Base-by-base conservation (phyloP, 2,113 vertebrate genomes). In the Nematolebias whitei region DNA sequence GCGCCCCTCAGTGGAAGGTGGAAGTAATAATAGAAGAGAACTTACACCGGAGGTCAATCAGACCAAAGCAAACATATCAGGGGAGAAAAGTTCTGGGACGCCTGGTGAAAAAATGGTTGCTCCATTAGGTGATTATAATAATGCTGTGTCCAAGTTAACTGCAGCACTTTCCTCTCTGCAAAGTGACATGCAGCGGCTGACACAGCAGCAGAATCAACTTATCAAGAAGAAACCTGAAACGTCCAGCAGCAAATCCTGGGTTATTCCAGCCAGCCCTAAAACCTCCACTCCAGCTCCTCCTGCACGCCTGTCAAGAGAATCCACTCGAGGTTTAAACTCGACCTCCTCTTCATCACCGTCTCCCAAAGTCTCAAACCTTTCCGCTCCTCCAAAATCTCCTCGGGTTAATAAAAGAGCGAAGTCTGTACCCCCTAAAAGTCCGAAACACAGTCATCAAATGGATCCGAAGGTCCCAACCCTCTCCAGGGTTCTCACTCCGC, bases 121-220 rank as follows among this genome's bases (percentile, higher is more conserved):
- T 8, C 92, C 95, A 1, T 84, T 96, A 35, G 95, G 95, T 0
- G 95, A 96, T 66, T 98, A 98, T 69, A 96, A 97, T 68, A 93
- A 92, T 0, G 96, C 96, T 0, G 96, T 98, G 10, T 94, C 93
- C 32, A 93, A 96, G 83, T 83, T 98, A 66, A 97, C 94, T 8
- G 92, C 95, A 0, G 96, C 96, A 0, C 79, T 98, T 22, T 93
- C 84, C 74, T 95, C 94, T 0, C 80, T 98, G 39, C 96, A 97
- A 56, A 75, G 84, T 39, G 96, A 98, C 79, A 96, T 98, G 96
- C 94, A 96, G 61, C 90, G 95, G 8, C 84, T 98, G 60, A 93
- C 95, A 0, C 92, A 93, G 10, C 96, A 98, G 71, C 96, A 98
- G 76, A 93, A 93, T 38, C 90, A 93, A 35, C 78, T 98, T 0